phyloP scores from a whole-genome alignment of 2,797 vertebrate genomes.

The Tiaroga cobitis region DNA sequence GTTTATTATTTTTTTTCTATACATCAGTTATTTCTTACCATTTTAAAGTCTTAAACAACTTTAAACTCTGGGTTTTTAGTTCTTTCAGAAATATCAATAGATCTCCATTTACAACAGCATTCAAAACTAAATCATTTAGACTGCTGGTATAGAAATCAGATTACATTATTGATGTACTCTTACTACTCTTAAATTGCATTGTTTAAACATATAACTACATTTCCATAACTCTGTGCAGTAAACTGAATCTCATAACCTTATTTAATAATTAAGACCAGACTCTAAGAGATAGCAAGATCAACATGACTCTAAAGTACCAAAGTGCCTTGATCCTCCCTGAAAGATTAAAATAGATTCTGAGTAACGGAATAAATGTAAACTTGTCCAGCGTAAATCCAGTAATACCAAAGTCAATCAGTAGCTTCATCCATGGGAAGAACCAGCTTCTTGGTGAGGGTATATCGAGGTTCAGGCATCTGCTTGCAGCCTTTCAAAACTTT shows the following conservation, averaged over 20 bases:
- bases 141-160: neutral
- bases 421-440: conserved; percentile 67
- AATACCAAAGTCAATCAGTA: neutral
- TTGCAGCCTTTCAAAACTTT: conserved; percentile 63
- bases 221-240: neutral
- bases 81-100: neutral
- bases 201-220: neutral
- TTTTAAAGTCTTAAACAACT: neutral
- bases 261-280: conserved; percentile 5
- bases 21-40: neutral
- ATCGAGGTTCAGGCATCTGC: conserved; percentile 85
- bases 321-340: neutral
- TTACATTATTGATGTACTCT: neutral
- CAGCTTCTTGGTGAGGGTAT: conserved; percentile 81
- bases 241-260: neutral
- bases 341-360: neutral
- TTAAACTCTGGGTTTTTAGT: neutral
- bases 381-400: neutral
- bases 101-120: neutral
- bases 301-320: neutral
- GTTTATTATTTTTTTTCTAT: neutral
- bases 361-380: neutral
- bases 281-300: neutral
- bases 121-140: neutral
- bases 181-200: neutral